phyloP scores from a whole-genome alignment of 2,888 invertebrate genomes.

The Chironomus riparius region DNA sequence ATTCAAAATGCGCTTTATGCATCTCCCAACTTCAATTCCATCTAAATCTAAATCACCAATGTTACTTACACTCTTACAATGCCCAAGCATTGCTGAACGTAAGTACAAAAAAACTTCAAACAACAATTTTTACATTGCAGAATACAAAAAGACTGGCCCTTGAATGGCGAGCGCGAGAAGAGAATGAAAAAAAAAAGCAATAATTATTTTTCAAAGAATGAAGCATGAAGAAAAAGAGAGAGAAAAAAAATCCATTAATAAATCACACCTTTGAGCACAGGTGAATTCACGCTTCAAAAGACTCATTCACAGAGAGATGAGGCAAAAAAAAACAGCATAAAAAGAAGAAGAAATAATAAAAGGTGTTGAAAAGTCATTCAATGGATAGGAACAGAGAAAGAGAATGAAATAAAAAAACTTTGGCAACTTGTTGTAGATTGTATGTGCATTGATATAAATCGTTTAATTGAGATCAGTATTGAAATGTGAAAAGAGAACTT shows the following conservation, averaged over 20 bases:
- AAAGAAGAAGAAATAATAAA: neutral
- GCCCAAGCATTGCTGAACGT: too few relatives aligned
- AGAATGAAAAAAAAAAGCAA: neutral
- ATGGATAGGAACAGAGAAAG: neutral
- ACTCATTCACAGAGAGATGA: neutral
- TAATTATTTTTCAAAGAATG: conserved; percentile 5
- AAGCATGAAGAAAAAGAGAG: neutral
- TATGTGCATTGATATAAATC: neutral
- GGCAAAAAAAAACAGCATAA: neutral
- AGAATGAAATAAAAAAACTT: neutral
- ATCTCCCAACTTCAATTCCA: too few relatives aligned
- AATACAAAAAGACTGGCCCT: too few relatives aligned
- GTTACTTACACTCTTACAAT: too few relatives aligned
- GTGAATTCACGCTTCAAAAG: conserved; percentile 11
- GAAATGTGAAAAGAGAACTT: too few relatives aligned
- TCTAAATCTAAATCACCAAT: too few relatives aligned
- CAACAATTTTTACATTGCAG: too few relatives aligned
- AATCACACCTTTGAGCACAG: conserved; percentile 21
- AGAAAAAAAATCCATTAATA: conserved; percentile 21
- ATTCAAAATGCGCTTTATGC: too few relatives aligned
- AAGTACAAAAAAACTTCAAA: too few relatives aligned
- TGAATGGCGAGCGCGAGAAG: too few relatives aligned
- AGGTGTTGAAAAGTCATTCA: neutral
- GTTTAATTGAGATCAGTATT: neutral
- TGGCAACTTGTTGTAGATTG: neutral